phyloP scores from a whole-genome alignment of 2,113 vertebrate genomes.

The Pedetes capensis region DNA sequence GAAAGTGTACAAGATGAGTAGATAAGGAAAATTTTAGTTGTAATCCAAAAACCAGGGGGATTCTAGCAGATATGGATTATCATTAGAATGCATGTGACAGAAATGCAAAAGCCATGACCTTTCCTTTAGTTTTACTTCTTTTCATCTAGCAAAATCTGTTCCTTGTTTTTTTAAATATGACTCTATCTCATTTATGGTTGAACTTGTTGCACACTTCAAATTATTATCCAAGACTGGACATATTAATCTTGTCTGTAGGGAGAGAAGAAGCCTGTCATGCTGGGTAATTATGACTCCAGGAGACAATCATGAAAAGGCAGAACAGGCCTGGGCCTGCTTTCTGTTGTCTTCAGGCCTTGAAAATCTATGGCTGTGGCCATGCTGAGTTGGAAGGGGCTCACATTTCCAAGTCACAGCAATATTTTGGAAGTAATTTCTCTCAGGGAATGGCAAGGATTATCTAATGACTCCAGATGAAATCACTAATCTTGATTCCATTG shows the following conservation, averaged over 20 bases:
- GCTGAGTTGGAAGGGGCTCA: constrained; percentile 5
- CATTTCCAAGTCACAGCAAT: not conserved
- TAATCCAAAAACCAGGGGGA: not conserved
- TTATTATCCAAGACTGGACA: constrained; percentile 55
- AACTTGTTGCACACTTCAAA: constrained; percentile 48
- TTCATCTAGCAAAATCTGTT: constrained; percentile 52
- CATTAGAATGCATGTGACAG: constrained; percentile 7
- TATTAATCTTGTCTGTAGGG: constrained; percentile 33
- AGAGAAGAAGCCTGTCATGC: constrained; percentile 33
- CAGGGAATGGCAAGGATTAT: not conserved
- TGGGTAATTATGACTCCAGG: constrained; percentile 36
- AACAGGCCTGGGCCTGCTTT: constrained; percentile 37
- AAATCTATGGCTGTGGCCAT: not conserved
- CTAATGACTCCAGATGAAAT: not conserved
- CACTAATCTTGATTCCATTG: not conserved
- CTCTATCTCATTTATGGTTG: constrained; percentile 39
- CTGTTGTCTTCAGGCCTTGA: constrained; percentile 29
- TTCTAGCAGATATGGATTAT: not conserved
- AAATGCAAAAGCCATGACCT: not conserved
- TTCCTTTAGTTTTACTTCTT: constrained; percentile 35
- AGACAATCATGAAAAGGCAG: constrained; percentile 1
- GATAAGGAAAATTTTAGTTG: constrained; percentile 50
- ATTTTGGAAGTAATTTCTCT: constrained; percentile 8
- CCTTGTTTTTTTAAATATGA: not conserved
- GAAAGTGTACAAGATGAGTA: constrained; percentile 44